Percentiles rank a stretch among this genome's conserved stretches.
Conservation (phyloP, 2,113 vertebrate species). For the Donacobius atricapilla region DNA sequence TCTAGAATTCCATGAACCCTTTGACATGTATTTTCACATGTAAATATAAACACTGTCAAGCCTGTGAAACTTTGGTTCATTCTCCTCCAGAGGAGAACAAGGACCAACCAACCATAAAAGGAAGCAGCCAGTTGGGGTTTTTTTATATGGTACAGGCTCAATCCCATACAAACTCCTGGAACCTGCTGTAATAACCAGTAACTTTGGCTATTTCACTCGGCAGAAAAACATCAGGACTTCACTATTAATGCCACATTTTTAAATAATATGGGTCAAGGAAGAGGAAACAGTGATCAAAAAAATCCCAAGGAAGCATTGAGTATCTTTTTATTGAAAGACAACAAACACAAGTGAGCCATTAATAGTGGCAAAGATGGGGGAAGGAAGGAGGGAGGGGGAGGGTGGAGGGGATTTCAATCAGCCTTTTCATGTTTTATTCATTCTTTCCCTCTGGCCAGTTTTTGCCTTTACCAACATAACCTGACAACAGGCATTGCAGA, state of each 20-base stretch:
- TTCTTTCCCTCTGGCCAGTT: background rate
- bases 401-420: background rate
- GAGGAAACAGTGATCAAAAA: background rate
- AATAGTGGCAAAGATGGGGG: background rate
- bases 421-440: background rate
- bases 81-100: background rate
- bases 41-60: conserved; percentile 11
- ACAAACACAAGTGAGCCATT: background rate
- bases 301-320: background rate
- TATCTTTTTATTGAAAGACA: background rate
- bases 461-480: background rate
- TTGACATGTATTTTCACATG: background rate
- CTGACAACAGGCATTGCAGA: background rate
- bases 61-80: background rate
- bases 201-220: background rate
- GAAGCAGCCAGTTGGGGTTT: background rate
- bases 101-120: conserved; percentile 15
- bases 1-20: background rate
- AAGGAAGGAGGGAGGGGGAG: background rate
- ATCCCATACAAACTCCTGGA: background rate
- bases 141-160: background rate
- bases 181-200: background rate
- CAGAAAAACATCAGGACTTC: background rate
- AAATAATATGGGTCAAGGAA: background rate
- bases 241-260: background rate